These are phyloP conservation scores for Nannoperca australis DNA, from an alignment of 2,797 vertebrate genomes.

Conservation along the genomic window DNA sequence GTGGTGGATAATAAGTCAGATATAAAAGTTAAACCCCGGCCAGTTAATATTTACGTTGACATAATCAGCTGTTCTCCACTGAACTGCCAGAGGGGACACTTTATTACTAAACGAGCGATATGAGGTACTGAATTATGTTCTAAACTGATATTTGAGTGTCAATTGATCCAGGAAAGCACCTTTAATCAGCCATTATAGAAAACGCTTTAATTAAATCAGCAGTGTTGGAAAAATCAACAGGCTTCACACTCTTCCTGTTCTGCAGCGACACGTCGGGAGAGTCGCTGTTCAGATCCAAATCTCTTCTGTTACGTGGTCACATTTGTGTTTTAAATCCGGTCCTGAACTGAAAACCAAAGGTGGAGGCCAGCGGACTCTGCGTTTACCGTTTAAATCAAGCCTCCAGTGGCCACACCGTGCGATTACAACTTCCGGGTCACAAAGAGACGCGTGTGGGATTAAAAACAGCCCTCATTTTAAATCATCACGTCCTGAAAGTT, in stretches of 20 bases:
- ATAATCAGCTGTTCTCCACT: conserved; percentile 7
- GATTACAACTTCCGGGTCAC: too few species aligned
- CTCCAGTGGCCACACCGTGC: too few species aligned
- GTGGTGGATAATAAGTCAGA: neutral
- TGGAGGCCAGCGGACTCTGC: too few species aligned
- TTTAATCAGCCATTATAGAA: conserved; percentile 15
- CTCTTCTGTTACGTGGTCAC: too few species aligned
- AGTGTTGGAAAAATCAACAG: conserved; percentile 11
- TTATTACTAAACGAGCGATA: neutral
- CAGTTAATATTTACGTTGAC: neutral
- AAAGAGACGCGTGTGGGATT: too few species aligned
- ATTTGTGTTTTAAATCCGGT: too few species aligned
- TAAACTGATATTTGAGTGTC: neutral
- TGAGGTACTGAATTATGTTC: neutral
- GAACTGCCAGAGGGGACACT: conserved; percentile 2
- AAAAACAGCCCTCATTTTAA: too few species aligned
- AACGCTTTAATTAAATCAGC: conserved; percentile 21
- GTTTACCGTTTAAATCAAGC: too few species aligned
- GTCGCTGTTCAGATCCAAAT: too few species aligned
- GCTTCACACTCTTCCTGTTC: conserved; percentile 25
- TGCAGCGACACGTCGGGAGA: conserved; percentile 6
- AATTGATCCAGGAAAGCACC: neutral
- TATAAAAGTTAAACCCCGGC: neutral
- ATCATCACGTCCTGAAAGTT: too few species aligned
- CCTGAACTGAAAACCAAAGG: too few species aligned